A percentile compares a stretch with the other conserved stretches of the same genome.
These are phyloP conservation scores for Apomyelois bistriatella DNA, from an alignment of 2,888 invertebrate species.

Conservation along the genomic window DNA sequence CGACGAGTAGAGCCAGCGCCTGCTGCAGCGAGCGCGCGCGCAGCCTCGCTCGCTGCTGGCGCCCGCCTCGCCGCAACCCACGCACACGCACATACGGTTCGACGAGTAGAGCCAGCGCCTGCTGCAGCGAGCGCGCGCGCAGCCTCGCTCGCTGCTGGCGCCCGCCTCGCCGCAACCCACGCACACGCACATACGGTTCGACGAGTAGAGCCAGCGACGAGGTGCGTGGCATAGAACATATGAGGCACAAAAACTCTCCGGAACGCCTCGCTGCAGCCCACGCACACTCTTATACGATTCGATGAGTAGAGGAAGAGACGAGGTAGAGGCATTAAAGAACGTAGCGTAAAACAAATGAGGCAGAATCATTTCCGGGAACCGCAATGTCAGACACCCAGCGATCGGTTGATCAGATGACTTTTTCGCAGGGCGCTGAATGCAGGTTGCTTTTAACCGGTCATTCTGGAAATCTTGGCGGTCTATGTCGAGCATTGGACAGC, in stretches of 20 bases:
- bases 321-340: too few relatives aligned
- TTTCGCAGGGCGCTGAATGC: too few relatives aligned
- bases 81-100: slow-evolving; percentile 86
- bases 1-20: slow-evolving; percentile 52
- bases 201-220: slow-evolving; percentile 39
- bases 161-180: slow-evolving; percentile 82
- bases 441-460: too few relatives aligned
- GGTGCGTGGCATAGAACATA: slow-evolving; percentile 23
- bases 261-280: slow-evolving; percentile 81
- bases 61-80: slow-evolving; percentile 81
- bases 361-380: too few relatives aligned
- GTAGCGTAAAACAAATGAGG: too few relatives aligned
- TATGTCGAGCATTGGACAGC: too few relatives aligned
- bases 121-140: slow-evolving; percentile 28
- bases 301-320: too few relatives aligned
- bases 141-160: slow-evolving; percentile 17
- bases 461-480: too few relatives aligned
- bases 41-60: slow-evolving; percentile 18
- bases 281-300: slow-evolving; percentile 86
- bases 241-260: too few relatives aligned
- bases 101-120: slow-evolving; percentile 51
- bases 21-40: slow-evolving; percentile 29
- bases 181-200: slow-evolving; percentile 86
- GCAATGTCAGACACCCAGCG: too few relatives aligned
- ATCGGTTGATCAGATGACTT: too few relatives aligned